Base-by-base conservation (phyloP, 2,113 vertebrate species). In the Phalacrocorax aristotelis region DNA sequence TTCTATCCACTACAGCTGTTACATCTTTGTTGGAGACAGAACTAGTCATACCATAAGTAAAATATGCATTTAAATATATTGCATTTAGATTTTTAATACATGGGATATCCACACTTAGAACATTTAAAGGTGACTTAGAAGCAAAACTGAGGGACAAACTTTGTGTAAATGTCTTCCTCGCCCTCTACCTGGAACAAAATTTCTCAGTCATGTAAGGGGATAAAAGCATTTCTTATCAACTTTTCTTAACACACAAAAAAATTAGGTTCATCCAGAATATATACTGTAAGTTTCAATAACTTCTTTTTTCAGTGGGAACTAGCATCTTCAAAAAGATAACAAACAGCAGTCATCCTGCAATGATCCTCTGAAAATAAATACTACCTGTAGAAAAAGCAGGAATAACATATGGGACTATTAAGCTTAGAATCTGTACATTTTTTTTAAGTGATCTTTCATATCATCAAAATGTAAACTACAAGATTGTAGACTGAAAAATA, bases 301-400 rank as follows among this genome's bases (percentile, higher is more conserved):
- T 90, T 85, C 64, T 94, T 93, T 93, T 93, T 95, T 79, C 93
- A 96, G 87, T 91, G 94, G 85, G 78, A 95, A 95, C 90, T 5
- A 94, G 55, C 66, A 91, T 90, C 58, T 89, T 91, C 78, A 85
- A 79, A 93, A 84, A 89, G 91, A 95, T 83, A 83, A 95, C 87
- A 42, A 60, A 16, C 29, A 65, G 38, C 42, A 85, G 89, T 95
- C 91, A 95, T 42, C 78, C 75, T 85, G 42, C 87, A 83, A 52
- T 57, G 44, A 89, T 74, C 36, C 32, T 87, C 42, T 78, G 66
- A 88, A 96, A 97, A 93, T 36, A 94, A 91, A 34, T 61, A 87
- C 13, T 36, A 71, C 60, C 76, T 92, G 51, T 42, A 95, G 40
- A 87, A 90, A 95, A 91, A 79, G 36, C 40, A 94, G 61, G 61